Base-by-base conservation (phyloP, 2,797 vertebrate species). In the Sciaenops ocellatus region DNA sequence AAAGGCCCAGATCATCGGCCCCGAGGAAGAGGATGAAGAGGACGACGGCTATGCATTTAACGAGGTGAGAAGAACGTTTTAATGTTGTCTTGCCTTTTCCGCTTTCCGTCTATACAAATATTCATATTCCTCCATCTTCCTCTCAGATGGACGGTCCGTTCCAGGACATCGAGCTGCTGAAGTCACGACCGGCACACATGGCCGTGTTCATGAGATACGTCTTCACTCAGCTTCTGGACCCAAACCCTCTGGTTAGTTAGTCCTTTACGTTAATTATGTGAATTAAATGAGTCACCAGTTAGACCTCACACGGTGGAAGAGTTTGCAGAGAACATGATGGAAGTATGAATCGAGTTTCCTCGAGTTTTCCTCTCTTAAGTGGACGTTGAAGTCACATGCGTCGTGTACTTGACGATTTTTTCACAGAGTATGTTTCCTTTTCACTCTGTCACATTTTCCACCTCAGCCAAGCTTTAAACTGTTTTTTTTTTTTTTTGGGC, bases 201-300 rank as follows among this genome's bases (percentile, higher is more conserved):
- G 95, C 95, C 0, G 97, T 99, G 22, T 98, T 99, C 86, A 93
- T 99, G 76, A 96, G 97, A 88, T 99, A 98, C 26, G 94, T 98
- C 89, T 97, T 99, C 93, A 96, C 96, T 10, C 97, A 98, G 79
- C 97, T 97, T 0, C 96, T 97, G 1, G 97, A 98, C 75, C 97
- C 98, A 34, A 97, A 97, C 79, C 97, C 97, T 3, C 87, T 98
- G 96, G 98, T 99, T 69, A 88, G 94, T 90, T 44, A 0, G 1
- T 0, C 0, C 44, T 20, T 24, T 20, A 12, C 13, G 18, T 26
- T 5, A 12, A 8, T 47, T 28, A 2, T 38, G 34, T 38, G 34
- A 38, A 38, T 38, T 38, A 2, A 38, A 38, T 2, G 8, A 38
- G 34, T 1, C 34, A 8, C 34, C 34, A 8, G 34, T 34, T 34